phyloP scores from a whole-genome alignment of 1,140 invertebrate species.

The Drosophila busckii region DNA sequence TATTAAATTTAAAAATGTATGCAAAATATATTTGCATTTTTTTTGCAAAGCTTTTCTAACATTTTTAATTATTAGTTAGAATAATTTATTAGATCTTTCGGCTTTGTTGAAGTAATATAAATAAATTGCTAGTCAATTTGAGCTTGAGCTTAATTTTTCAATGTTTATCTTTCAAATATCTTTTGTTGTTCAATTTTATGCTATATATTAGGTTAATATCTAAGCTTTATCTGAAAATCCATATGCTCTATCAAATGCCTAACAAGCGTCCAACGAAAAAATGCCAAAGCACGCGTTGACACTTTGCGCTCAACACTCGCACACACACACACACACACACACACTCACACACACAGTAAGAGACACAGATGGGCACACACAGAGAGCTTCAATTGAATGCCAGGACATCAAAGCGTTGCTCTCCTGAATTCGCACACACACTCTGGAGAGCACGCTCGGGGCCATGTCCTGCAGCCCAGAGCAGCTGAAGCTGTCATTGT shows the following conservation, averaged over 20 bases:
- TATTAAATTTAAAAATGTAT: too few relatives aligned
- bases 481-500: constrained; percentile 52
- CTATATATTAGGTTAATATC: neutral
- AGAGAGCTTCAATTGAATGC: constrained; percentile 2
- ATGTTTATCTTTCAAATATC: too few relatives aligned
- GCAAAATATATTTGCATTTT: too few relatives aligned
- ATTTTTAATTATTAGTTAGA: too few relatives aligned
- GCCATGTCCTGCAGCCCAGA: constrained; percentile 59
- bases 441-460: constrained; percentile 61
- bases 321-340: constrained; percentile 26
- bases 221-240: too few relatives aligned
- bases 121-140: too few relatives aligned
- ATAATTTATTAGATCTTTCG: too few relatives aligned
- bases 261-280: constrained; percentile 31
- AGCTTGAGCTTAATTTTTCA: too few relatives aligned
- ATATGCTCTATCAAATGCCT: constrained; percentile 13
- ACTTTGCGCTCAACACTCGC: constrained; percentile 71
- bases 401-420: constrained; percentile 32
- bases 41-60: too few relatives aligned
- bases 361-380: neutral
- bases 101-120: too few relatives aligned
- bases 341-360: constrained; percentile 3
- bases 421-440: constrained; percentile 30
- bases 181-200: neutral
- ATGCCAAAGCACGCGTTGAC: constrained; percentile 75